Evolutionary conservation across 2,888 invertebrate species (phyloP).

Genomic region (Graphium colonna): DNA sequence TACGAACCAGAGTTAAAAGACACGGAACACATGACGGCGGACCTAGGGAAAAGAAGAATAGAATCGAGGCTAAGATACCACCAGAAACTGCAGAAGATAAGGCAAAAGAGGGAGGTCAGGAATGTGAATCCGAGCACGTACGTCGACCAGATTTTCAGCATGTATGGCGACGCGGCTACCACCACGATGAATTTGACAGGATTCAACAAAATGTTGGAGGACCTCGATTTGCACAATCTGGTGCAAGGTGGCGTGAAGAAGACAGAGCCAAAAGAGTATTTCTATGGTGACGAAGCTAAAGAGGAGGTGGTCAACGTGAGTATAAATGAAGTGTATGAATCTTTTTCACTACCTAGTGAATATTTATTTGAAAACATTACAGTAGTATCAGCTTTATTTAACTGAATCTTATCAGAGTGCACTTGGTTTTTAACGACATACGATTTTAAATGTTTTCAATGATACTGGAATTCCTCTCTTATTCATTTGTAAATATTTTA

Average conservation of each 20-base stretch:
- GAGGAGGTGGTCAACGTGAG: conserved; percentile 70
- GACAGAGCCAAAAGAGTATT: conserved; percentile 43
- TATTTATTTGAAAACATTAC: neutral
- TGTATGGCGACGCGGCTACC: conserved; percentile 82
- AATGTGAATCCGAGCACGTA: conserved; percentile 78
- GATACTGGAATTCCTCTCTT: neutral
- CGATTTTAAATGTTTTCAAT: neutral
- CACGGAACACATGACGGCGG: conserved; percentile 39
- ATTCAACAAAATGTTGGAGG: conserved; percentile 84
- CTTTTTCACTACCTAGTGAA: neutral
- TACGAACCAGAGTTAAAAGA: conserved; percentile 43
- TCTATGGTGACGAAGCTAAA: conserved; percentile 44
- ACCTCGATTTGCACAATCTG: conserved; percentile 78
- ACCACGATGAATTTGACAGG: conserved; percentile 83
- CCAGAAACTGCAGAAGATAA: conserved; percentile 48
- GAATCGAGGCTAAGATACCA: conserved; percentile 45
- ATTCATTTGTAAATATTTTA: too few species aligned
- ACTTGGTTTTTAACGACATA: neutral
- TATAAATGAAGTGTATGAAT: conserved; percentile 25
- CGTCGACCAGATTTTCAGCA: conserved; percentile 83
- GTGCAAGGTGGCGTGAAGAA: conserved; percentile 60
- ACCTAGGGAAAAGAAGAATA: conserved; percentile 44
- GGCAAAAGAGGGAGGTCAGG: conserved; percentile 46
- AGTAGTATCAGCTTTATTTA: too few species aligned
- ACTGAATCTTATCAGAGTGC: neutral